Base-by-base conservation (phyloP, 53 echinoderm and acorn worm species). In the Luidia sarsii region DNA sequence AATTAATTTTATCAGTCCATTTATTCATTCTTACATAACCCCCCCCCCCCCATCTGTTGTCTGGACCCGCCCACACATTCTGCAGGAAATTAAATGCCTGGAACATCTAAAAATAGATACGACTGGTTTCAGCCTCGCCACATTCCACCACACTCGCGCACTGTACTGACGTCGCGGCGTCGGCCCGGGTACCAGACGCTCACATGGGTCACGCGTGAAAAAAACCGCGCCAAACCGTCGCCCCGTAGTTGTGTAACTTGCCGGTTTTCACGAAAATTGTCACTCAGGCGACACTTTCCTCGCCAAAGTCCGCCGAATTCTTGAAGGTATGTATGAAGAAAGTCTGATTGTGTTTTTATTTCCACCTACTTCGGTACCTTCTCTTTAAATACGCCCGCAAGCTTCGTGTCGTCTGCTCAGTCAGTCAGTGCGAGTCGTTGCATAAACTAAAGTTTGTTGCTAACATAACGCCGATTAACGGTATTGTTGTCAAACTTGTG, bases 151-250 rank as follows among this genome's bases (percentile, higher is more conserved):
- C 6, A 46, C 28, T 4, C 3, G 0, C 59, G 59, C 35, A n/a
- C 2, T 1, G 24, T 51, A 14, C 3, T 21, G 13, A 6, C 22
- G 37, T 19, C n/a, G 7, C 3, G 10, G 32, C 10, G 21, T 3
- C 21, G 50, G n/a, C 2, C 9, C 8, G 74, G 39, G 56, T 57
- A 57, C 29, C 74, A 74, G 74, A 74, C 74, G 56, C 74, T 74
- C 59, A 57, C 57, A 74, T 74, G 74, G 29, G 7, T 21, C 22
- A 7, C 8, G 54, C 72, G 53, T 57, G 28, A 56, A 74, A 74
- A 57, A 34, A 33, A n/a, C n/a, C 74, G 74, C 74, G 74, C 74
- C 37, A 74, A 74, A 28, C 39, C 7, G 29, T 69, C 50, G 3
- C 30, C 38, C 8, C 2, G 23, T 27, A 15, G 4, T 52, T 53